These are phyloP conservation scores for Caenorhabditis latens DNA, from an alignment of 1,140 invertebrate genomes.

Conservation along the genomic window DNA sequence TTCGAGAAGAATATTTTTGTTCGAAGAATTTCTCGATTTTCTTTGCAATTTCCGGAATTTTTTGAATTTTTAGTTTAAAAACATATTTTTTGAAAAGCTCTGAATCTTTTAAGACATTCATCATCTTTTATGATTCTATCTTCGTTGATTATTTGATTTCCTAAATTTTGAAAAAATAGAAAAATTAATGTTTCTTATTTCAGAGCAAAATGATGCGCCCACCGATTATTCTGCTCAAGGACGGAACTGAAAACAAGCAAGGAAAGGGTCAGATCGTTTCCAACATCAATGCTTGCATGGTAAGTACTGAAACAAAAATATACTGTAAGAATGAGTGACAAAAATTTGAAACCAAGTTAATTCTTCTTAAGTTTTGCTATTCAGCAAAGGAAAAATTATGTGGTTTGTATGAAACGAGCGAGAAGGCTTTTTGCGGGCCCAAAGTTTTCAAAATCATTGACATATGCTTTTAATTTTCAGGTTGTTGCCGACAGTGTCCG, in stretches of 20 bases:
- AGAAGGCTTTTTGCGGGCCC: no score
- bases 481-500: slow-evolving; percentile 92
- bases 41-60: not conserved
- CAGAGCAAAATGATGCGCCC: slow-evolving; percentile 66
- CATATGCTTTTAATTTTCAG: slow-evolving; percentile 4
- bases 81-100: no score
- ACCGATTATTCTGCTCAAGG: slow-evolving; percentile 96
- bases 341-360: no score
- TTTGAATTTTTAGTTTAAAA: not conserved
- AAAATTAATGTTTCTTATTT: not conserved
- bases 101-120: no score
- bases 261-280: slow-evolving; percentile 95
- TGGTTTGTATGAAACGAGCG: no score
- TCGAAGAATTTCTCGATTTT: slow-evolving; percentile 16
- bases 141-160: no score
- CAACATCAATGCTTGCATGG: slow-evolving; percentile 99
- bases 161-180: no score
- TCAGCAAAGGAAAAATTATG: no score
- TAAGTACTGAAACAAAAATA: not conserved
- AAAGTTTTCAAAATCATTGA: no score
- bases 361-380: no score
- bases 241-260: slow-evolving; percentile 96
- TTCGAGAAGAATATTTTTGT: slow-evolving; percentile 27
- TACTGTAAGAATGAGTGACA: not conserved
- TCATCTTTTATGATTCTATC: no score